phyloP scores from a whole-genome alignment of 2,888 invertebrate genomes.

The Atethmia centrago region DNA sequence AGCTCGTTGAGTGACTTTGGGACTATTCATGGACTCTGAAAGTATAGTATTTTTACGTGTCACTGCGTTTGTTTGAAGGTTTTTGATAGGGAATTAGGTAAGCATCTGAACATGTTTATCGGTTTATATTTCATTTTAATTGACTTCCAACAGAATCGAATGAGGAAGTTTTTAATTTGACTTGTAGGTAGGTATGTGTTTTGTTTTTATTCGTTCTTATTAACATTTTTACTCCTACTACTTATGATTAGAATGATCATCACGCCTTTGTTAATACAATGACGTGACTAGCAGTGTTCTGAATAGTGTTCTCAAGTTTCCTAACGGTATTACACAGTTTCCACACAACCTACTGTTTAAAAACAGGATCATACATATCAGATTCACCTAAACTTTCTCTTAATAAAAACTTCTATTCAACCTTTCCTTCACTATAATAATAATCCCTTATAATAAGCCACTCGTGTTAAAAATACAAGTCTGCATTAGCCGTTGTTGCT shows the following conservation, averaged over 20 bases:
- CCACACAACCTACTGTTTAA: not conserved
- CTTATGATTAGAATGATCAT: not conserved
- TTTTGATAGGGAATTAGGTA: conserved; percentile 10
- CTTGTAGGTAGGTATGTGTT: not conserved
- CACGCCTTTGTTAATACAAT: not conserved
- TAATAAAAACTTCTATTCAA: not conserved
- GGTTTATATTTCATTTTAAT: conserved; percentile 6
- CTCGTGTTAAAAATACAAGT: conserved; percentile 46
- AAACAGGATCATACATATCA: not conserved
- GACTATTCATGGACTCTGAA: conserved; percentile 42
- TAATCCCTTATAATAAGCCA: conserved; percentile 28
- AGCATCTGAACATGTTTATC: not conserved
- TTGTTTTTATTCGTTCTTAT: not conserved
- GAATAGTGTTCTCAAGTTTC: too few species aligned
- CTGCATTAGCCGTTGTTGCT: conserved; percentile 39
- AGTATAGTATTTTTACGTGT: conserved; percentile 41
- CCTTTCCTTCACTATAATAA: conserved; percentile 16
- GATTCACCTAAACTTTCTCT: not conserved
- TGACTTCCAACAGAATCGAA: not conserved
- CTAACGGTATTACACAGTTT: too few species aligned
- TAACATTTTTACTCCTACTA: not conserved
- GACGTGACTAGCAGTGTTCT: not conserved
- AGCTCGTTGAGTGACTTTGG: conserved; percentile 52
- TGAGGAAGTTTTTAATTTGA: not conserved
- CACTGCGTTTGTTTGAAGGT: conserved; percentile 18